Percentiles rank a stretch among this genome's conserved stretches.
Conservation (phyloP, 2,888 invertebrate genomes). For the Lasioglossum figueresi region DNA sequence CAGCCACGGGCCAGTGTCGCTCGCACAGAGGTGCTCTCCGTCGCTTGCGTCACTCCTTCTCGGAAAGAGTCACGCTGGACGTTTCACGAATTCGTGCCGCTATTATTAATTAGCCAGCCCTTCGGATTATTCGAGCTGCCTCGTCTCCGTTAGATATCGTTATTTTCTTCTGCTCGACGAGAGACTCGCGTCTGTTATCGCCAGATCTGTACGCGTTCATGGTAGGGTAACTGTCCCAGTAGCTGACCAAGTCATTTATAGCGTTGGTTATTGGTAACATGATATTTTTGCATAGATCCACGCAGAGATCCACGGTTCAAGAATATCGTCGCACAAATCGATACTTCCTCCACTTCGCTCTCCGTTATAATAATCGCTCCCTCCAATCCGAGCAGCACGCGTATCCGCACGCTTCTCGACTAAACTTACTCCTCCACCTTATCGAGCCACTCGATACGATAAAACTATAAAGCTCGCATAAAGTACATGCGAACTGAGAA, state of each 20-base stretch:
- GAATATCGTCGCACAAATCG: neutral
- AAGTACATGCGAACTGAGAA: neutral
- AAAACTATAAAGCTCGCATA: conserved; percentile 4
- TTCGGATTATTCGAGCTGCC: neutral
- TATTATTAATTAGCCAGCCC: neutral
- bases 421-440: neutral
- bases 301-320: neutral
- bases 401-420: neutral
- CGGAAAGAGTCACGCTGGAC: conserved; percentile 25
- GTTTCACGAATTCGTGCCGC: neutral
- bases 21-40: conserved; percentile 11
- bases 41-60: conserved; percentile 42
- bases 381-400: neutral
- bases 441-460: neutral
- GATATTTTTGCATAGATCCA: neutral
- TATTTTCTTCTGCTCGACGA: neutral
- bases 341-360: neutral
- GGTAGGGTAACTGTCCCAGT: neutral
- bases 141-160: neutral
- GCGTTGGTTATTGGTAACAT: too few relatives aligned
- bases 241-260: neutral
- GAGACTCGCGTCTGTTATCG: neutral
- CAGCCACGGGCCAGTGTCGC: conserved; percentile 16
- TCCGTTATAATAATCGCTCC: neutral
- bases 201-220: neutral